phyloP scores from a whole-genome alignment of 2,888 invertebrate genomes.

The Synergus japonicus region DNA sequence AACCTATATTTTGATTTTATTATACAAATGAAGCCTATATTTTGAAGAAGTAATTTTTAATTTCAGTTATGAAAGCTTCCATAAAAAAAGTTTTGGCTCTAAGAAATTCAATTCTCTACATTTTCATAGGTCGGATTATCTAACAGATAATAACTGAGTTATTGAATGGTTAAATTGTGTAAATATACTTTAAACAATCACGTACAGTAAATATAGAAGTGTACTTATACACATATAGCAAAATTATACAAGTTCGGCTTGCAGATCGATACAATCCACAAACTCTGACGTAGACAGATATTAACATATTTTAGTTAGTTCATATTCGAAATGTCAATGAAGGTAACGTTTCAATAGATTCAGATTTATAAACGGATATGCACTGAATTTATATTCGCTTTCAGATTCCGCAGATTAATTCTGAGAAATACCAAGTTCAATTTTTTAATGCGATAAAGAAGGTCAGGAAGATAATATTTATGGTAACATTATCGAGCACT shows the following conservation, averaged over 20 bases:
- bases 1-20: too few species aligned
- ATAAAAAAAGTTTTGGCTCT: too few species aligned
- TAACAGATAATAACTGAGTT: neutral
- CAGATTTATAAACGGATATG: neutral
- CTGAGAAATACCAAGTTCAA: neutral
- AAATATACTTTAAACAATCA: neutral
- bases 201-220: conserved; percentile 3
- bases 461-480: neutral
- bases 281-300: conserved; percentile 2
- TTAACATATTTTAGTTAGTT: neutral
- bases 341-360: neutral
- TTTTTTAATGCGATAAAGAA: too few species aligned
- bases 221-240: neutral
- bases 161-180: neutral
- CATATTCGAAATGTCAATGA: conserved; percentile 3
- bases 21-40: too few species aligned
- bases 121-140: neutral
- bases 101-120: neutral
- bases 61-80: too few species aligned
- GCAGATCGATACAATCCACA: conserved; percentile 19
- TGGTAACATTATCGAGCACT: neutral
- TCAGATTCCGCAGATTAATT: neutral
- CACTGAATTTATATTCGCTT: neutral
- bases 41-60: too few species aligned
- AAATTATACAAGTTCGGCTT: neutral